Percentiles rank a stretch among this genome's conserved stretches.
These are phyloP conservation scores for Brachyhypopomus occidentalis DNA, from an alignment of 2,113 vertebrate species.

Conservation along the genomic window DNA sequence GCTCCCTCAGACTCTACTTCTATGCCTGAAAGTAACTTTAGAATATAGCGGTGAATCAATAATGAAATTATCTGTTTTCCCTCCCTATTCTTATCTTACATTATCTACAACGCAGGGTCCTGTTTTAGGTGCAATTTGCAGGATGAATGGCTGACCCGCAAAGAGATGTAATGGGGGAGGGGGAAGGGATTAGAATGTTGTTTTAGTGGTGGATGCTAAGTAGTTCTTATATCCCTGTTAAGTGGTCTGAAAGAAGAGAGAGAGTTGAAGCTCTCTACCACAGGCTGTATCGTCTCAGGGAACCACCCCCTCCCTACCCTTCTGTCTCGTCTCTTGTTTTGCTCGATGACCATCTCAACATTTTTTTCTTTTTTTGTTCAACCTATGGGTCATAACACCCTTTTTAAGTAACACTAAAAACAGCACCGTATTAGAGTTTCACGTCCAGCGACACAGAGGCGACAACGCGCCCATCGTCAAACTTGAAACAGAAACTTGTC, in stretches of 20 bases:
- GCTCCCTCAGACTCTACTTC: constrained; percentile 54
- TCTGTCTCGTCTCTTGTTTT: not conserved
- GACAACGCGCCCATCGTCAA: constrained; percentile 16
- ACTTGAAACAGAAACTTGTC: constrained; percentile 37
- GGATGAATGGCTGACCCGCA: constrained; percentile 62
- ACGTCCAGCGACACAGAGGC: constrained; percentile 23
- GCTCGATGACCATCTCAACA: constrained; percentile 43
- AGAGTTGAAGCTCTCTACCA: constrained; percentile 59
- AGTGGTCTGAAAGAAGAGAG: constrained; percentile 68
- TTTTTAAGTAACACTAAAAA: constrained; percentile 52
- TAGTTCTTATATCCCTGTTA: constrained; percentile 76
- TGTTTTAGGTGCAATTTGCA: constrained; percentile 61
- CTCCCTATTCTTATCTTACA: constrained; percentile 73
- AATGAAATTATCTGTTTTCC: constrained; percentile 76
- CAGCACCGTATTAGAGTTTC: constrained; percentile 40
- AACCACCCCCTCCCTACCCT: constrained; percentile 44
- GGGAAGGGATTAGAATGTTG: constrained; percentile 68
- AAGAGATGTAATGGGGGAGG: constrained; percentile 64
- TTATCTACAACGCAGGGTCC: constrained; percentile 66
- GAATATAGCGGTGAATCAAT: constrained; percentile 81
- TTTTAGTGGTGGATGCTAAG: constrained; percentile 72
- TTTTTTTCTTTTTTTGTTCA: constrained; percentile 33
- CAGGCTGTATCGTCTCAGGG: constrained; percentile 60
- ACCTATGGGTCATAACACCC: constrained; percentile 39
- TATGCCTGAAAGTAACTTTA: constrained; percentile 75